phyloP scores from a whole-genome alignment of 2,888 invertebrate species.

The Omphaloscelis lunosa region DNA sequence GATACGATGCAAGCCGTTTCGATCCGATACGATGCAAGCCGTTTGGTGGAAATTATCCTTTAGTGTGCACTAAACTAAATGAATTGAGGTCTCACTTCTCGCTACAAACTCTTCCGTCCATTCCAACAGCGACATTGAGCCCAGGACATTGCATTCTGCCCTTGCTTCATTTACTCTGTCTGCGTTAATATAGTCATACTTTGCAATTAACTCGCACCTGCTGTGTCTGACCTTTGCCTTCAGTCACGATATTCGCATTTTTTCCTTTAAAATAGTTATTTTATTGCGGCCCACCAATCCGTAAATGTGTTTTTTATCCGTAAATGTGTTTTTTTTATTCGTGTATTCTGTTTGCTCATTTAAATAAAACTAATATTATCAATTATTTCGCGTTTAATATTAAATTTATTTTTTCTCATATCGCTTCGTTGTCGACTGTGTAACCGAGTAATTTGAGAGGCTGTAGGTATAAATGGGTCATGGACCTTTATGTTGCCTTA shows the following conservation, averaged over 20 bases:
- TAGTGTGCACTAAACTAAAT: slow-evolving; percentile 16
- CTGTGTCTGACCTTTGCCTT: slow-evolving; percentile 63
- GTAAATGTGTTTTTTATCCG: slow-evolving; percentile 41
- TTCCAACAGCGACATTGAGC: slow-evolving; percentile 45
- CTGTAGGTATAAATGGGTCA: slow-evolving; percentile 36
- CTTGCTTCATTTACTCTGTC: slow-evolving; percentile 52
- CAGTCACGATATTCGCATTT: slow-evolving; percentile 68
- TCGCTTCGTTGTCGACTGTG: neutral
- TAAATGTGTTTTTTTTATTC: slow-evolving; percentile 40
- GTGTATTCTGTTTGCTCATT: slow-evolving; percentile 30
- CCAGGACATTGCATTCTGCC: slow-evolving; percentile 43
- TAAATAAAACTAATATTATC: slow-evolving; percentile 38
- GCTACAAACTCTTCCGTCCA: neutral
- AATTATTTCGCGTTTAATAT: slow-evolving; percentile 28
- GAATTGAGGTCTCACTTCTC: slow-evolving; percentile 16
- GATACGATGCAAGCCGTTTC: too few species aligned
- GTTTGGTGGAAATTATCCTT: too few species aligned
- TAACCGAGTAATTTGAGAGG: slow-evolving; percentile 6
- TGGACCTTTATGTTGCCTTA: slow-evolving; percentile 26
- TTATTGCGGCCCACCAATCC: slow-evolving; percentile 35
- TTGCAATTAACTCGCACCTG: slow-evolving; percentile 61
- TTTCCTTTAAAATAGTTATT: slow-evolving; percentile 42
- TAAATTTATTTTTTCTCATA: slow-evolving; percentile 21
- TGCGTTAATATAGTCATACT: slow-evolving; percentile 50
- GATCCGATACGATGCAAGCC: too few species aligned